A percentile compares a stretch with the other conserved stretches of the same genome.
These are phyloP conservation scores for Ochotona princeps DNA, from an alignment of 2,113 vertebrate genomes.

Conservation along the genomic window DNA sequence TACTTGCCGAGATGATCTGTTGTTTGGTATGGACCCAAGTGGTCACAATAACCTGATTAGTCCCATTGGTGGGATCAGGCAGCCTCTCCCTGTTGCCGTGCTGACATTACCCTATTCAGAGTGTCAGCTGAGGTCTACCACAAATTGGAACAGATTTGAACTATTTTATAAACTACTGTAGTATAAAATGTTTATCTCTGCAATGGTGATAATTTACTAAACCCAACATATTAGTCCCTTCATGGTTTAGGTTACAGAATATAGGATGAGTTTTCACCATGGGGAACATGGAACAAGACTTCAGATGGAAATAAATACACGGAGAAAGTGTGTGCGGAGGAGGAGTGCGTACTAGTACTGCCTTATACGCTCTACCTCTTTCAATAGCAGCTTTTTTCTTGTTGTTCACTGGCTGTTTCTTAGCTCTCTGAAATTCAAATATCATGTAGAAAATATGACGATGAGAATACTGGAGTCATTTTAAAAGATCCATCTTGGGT, in stretches of 20 bases:
- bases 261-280: background rate
- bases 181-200: background rate
- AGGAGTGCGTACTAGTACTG: background rate
- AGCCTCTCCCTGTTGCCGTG: background rate
- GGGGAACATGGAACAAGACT: background rate
- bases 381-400: background rate
- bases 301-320: background rate
- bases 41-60: fast-evolving
- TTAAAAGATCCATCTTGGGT: background rate
- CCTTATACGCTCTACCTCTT: background rate
- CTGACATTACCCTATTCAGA: fast-evolving
- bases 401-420: background rate
- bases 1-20: background rate
- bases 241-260: background rate
- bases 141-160: background rate
- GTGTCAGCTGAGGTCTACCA: background rate
- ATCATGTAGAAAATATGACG: background rate
- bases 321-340: background rate
- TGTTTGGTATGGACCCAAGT: background rate
- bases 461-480: background rate
- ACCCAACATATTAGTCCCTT: background rate
- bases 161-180: background rate
- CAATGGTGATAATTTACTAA: background rate
- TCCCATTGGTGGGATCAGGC: background rate
- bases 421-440: background rate